Base-by-base conservation (phyloP, 1,140 invertebrate genomes). In the Bilobella aurantiaca region DNA sequence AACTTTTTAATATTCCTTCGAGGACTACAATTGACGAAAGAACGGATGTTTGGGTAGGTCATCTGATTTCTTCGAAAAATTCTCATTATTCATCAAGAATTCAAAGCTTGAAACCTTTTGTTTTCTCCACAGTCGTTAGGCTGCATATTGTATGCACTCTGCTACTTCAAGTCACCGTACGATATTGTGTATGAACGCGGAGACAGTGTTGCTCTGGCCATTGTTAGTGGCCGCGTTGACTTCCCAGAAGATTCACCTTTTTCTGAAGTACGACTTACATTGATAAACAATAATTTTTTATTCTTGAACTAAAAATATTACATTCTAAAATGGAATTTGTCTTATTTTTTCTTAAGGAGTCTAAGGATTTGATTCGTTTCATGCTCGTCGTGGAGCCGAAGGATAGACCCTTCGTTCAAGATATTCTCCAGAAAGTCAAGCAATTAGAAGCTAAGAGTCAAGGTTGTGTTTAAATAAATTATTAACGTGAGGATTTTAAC, bases 101-200 rank as follows among this genome's bases (percentile, higher is more conserved):
- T 32, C 53, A 53, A 31, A 62, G 21, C 18, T 31, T 62, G 58
- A 69, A 57, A 69, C 58, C n/a, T n/a, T n/a, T n/a, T n/a, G n/a
- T 67, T 67, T 69, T 70, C 74, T 67, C 81, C 84, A 68, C 75
- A 93, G 90, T 91, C 89, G 62, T 78, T 94, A 69, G 91, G 90
- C 29, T 93, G 90, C 77, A 79, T 90, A 65, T 76, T 93, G 12
- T 93, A 90, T 79, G 90, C 90, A 1, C 79, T 93, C 77, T 89
- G 89, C 69, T 93, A 87, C 74, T 88, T 89, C 69, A 88, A 88
- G 76, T 90, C 89, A 32, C 91, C 91, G 1, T 94, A 88, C 78
- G 90, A 94, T 76, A 79, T 82, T 27, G 86, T 90, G 16, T 89
- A 93, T 75, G 89, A 92, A 77, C 80, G 87, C 73, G 90, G 91